Base-by-base conservation (phyloP, 35 echinoderm and acorn worm genomes). In the Holothuria glaberrima region DNA sequence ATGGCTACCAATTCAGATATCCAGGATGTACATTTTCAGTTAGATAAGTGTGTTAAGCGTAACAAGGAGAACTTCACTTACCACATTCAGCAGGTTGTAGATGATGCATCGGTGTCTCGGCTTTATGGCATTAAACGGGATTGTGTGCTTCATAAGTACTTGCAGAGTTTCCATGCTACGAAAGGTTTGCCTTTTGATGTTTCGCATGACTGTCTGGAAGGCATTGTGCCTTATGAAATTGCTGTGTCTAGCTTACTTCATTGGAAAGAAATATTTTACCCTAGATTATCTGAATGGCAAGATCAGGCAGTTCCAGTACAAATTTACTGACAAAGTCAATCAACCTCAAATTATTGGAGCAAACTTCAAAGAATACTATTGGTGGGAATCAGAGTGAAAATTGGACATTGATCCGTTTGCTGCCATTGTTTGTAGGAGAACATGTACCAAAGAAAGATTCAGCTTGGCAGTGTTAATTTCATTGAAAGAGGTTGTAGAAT, bases 171-270 rank as follows among this genome's bases (percentile, higher is more conserved):
- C 21, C 80, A 84, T 84, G 80, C 31, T 7, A 84, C 57, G 9
- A 59, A 21, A 30, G 80, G 80, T 61, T 56, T 84, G 10, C 80
- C 80, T 58, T 84, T 84, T 61, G 80, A 84, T 31, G 31, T 84
- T 84, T 84, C 27, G 6, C 80, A 84, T 61, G 80, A 84, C 56
- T 33, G 52, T 36, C 32, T 84, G 9, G 59, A 84, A 36, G 80
- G 80, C 29, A 61, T 84, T 52, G 57, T 84, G 52, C 80, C 80
- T 27, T 84, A 61, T 84, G 80, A 84, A 33, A 25, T 84, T 54
- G 20, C 28, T 84, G 10, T 31, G 54, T 41, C 56, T 61, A 19
- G 56, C 10, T 84, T 83, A 83, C 29, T 33, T 83, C 56, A 83
- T 83, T 33, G 33, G 30, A 19, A 48, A 30, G 34, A 84, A 63